Evolutionary conservation across 2,113 vertebrate species (phyloP), one percentile per base, ranked within the genome.

Genomic region (Corynorhinus townsendii): DNA sequence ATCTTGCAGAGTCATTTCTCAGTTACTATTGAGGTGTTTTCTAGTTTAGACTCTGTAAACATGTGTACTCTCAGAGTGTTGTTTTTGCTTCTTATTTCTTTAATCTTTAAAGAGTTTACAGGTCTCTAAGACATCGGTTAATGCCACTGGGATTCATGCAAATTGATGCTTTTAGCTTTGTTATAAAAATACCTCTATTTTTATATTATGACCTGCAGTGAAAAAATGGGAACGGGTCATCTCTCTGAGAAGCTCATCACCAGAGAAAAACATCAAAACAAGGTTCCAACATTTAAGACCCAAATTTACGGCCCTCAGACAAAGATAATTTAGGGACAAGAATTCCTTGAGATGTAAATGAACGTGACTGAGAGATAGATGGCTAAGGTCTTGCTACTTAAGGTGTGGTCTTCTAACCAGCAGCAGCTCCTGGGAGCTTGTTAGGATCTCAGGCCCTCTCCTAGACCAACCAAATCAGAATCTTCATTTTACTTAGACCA

Each of bases 81-180:
- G 0, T 38, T 87, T 66, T 68, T 9, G 24, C 28, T 71, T 47
- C 45, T 56, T 45, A 14, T 52, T 62, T 49, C 73, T 84, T 62
- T 43, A 86, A 86, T 71, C 38, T 93, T 93, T 82, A 28, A 88
- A 90, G 90, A 40, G 52, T 90, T 88, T 85, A 35, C 5, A 16
- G 64, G 73, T 81, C 72, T 85, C 19, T 77, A 93, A 92, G 83
- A 92, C 59, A 54, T 85, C 72, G 82, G n/a, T 86, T 89, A 76
- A 47, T 64, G 75, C 52, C 87, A 56, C 38, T 49, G 11, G 45
- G 52, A 90, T 68, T 90, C 81, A 47, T 47, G 52, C 22, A 90
- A 62, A 54, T 49, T 40, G 86, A 83, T 81, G 52, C 14, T 82
- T 79, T 76, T 81, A 73, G 20, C 69, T 66, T 59, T 62, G 38